Evolutionary conservation across 2,113 vertebrate genomes (phyloP), one percentile per base, ranked within the genome.

Genomic region (Malurus cyaneus): DNA sequence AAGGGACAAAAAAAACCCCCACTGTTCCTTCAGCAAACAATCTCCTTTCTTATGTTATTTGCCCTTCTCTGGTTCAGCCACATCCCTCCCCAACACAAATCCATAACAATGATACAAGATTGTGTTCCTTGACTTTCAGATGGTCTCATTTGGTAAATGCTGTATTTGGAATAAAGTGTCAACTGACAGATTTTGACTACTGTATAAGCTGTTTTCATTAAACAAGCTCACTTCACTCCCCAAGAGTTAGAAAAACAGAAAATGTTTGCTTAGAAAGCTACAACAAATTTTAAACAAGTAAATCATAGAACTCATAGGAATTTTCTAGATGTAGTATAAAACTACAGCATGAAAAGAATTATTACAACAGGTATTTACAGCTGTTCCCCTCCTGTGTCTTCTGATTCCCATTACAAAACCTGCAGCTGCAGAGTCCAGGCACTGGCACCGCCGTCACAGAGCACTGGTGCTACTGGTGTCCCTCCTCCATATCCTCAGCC

Each of bases 191-290:
- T 42, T 91, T 70, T 5, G 7, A 85, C 31, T 39, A 3, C 29
- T 57, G 9, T 64, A 42, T 80, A 67, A 72, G 36, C 49, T 26
- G 2, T 77, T 80, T 82, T 96, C 91, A 87, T 9, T 94, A 66
- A 95, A 96, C 64, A 89, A 81, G 81, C 47, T 72, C 3, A 36
- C 88, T 85, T 88, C 80, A 88, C 74, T 73, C 36, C 6, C 0
- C 19, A 62, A 86, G 84, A 93, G 54, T 70, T 57, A 77, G 62
- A 41, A 49, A 65, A 78, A 46, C 66, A 80, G n/a, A 73, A 77
- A 50, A 53, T 5, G 14, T 54, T 92, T 3, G 3, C 74, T 77
- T 46, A 52, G 41, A 77, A 88, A 89, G 60, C 66, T 50, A 18
- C 39, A 62, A 44, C 25, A 52, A 54, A 26, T 80, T 31, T 71